Percentiles rank a stretch among this genome's conserved stretches.
Evolutionary conservation across 1,140 invertebrate genomes (phyloP).

Genomic region (Zaprionus lachaisei): DNA sequence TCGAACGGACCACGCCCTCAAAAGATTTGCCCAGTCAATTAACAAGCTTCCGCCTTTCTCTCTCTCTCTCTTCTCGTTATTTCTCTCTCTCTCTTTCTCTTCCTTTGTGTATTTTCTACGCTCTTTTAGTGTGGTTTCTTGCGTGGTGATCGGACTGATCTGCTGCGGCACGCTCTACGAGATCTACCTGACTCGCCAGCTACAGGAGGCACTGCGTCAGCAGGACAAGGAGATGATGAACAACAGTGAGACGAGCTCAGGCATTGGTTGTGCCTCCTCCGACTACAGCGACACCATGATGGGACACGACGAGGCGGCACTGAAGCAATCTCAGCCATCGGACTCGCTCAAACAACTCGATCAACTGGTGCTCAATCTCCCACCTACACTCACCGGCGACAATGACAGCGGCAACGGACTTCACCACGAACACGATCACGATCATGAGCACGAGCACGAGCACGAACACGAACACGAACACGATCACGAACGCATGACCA

Average conservation of each 20-base stretch:
- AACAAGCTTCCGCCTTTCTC: conserved; percentile 21
- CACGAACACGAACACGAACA: conserved; percentile 49
- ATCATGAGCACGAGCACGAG: conserved; percentile 43
- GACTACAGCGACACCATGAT: conserved; percentile 81
- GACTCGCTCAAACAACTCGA: conserved; percentile 75
- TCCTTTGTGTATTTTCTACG: conserved; percentile 28
- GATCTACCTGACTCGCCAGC: conserved; percentile 85
- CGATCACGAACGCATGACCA: conserved; percentile 27
- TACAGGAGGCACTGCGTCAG: conserved; percentile 74
- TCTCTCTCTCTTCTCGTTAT: conserved; percentile 44
- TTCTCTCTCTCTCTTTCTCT: background rate
- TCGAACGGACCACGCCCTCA: conserved; percentile 21
- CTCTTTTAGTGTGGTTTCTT: conserved; percentile 86
- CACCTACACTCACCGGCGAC: conserved; percentile 58
- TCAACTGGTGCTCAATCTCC: conserved; percentile 75
- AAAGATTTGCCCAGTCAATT: conserved; percentile 34
- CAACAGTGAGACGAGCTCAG: conserved; percentile 83
- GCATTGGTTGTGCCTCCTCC: conserved; percentile 84
- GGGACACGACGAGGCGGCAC: conserved; percentile 58
- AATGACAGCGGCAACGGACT: conserved; percentile 68
- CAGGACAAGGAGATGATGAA: conserved; percentile 83
- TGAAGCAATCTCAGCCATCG: conserved; percentile 63
- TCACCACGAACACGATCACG: conserved; percentile 84
- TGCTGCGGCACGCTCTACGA: conserved; percentile 87
- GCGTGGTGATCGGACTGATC: conserved; percentile 86